phyloP scores from a whole-genome alignment of 1,140 invertebrate species.

The Zaprionus lachaisei region DNA sequence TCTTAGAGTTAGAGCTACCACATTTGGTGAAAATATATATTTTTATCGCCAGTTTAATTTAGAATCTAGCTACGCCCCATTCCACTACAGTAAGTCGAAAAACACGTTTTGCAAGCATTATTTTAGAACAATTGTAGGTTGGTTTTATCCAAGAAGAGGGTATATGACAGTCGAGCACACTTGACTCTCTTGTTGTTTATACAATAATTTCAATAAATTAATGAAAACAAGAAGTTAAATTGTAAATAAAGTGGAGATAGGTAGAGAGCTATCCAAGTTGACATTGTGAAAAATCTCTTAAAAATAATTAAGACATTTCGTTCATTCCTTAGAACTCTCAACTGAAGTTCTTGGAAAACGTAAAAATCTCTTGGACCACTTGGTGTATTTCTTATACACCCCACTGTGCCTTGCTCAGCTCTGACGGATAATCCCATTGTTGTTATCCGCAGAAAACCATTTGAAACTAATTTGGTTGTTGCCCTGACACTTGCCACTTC shows the following conservation, averaged over 20 bases:
- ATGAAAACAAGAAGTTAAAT: background rate
- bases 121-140: no score
- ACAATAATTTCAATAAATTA: background rate
- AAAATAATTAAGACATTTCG: background rate
- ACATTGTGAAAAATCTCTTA: background rate
- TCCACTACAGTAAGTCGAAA: no score
- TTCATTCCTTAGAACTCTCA: no score
- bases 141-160: no score
- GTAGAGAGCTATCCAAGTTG: background rate
- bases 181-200: no score
- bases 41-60: no score
- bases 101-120: no score
- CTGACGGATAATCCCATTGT: constrained; percentile 17
- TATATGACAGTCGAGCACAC: no score
- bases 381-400: background rate
- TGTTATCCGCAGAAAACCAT: constrained; percentile 33
- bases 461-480: constrained; percentile 71
- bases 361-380: background rate
- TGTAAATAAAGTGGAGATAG: background rate
- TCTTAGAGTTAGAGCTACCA: no score
- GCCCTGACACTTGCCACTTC: constrained; percentile 51
- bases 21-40: no score
- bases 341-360: no score
- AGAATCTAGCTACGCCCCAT: no score
- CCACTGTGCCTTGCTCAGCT: background rate